Percentiles rank a stretch among this genome's conserved stretches.
These are phyloP conservation scores for Melanotaenia pygmaea DNA, from an alignment of 2,797 vertebrate species.

Conservation along the genomic window DNA sequence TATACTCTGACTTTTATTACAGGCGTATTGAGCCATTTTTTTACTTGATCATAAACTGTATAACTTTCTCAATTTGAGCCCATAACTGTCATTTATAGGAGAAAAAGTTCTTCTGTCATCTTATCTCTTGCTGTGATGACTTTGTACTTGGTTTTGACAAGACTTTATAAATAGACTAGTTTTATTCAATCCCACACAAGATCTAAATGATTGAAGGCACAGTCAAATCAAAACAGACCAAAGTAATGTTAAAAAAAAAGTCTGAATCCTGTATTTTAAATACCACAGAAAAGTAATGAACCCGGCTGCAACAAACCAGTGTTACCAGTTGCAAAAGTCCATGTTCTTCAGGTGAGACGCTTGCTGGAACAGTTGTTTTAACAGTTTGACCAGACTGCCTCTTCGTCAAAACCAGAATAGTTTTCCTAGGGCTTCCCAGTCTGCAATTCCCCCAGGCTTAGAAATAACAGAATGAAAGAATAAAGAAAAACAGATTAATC, in stretches of 20 bases:
- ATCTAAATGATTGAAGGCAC: not conserved
- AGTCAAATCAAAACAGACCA: not conserved
- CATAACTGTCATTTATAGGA: not conserved
- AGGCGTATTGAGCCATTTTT: not conserved
- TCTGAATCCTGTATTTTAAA: not conserved
- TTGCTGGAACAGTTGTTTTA: not conserved
- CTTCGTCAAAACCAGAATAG: not conserved
- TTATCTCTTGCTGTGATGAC: not conserved
- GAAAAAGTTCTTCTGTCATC: not conserved
- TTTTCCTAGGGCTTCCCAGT: not conserved
- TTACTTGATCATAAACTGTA: not conserved
- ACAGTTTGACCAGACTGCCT: not conserved
- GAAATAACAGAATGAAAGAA: not conserved
- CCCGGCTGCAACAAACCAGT: not conserved
- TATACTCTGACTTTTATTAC: not conserved
- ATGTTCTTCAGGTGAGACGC: not conserved
- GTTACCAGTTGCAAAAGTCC: not conserved
- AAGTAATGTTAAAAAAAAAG: not conserved
- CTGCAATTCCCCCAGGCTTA: not conserved
- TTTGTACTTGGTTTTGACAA: conserved; percentile 9
- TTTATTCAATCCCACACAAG: not conserved
- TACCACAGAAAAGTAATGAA: not conserved
- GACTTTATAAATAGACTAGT: not conserved
- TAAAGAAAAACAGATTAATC: not conserved
- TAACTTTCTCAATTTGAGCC: not conserved